Base-by-base conservation (phyloP, 2,888 invertebrate genomes). In the Notodonta ziczac region DNA sequence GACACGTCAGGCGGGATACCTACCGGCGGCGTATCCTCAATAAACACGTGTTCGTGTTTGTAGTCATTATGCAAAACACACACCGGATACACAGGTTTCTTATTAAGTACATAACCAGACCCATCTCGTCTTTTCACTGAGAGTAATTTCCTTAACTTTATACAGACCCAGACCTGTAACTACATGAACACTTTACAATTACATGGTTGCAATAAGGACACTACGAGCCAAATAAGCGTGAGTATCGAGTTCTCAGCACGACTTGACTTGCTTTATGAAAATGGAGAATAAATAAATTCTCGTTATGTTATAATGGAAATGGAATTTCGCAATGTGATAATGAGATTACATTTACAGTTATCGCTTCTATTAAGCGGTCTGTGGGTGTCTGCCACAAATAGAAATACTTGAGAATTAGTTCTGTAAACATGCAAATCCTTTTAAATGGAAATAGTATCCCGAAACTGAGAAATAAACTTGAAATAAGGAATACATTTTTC, bases 271-370 rank as follows among this genome's bases (percentile, higher is more conserved):
- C 84, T 87, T 88, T 87, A 88, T 87, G 87, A 87, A 88, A 90
- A 88, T 85, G 81, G 85, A 79, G 84, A 82, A 85, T 84, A 86
- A 84, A 89, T 89, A 90, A 89, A 89, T 90, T 88, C 85, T 88
- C 86, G 87, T 89, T 90, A 87, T 82, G 78, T 77, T 80, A 78
- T 83, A 82, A 83, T 84, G 82, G 83, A 86, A 85, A 88, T 87
- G 87, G 79, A 88, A 87, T 85, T 86, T 84, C 81, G 82, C 81
- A 84, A 83, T 80, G 82, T 80, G 80, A 84, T 88, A 89, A 88
- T 89, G 85, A 86, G 82, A 85, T 85, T 81, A 82, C 82, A 76
- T 84, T 87, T 83, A 81, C 85, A 82, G 84, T 84, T 86, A 84
- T 80, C 81, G 78, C 79, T 80, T 78, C 78, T 82, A 86, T 84